Percentiles rank a stretch among this genome's conserved stretches.
phyloP scores from a whole-genome alignment of 2,113 vertebrate genomes.

The Herpetotheres cachinnans region DNA sequence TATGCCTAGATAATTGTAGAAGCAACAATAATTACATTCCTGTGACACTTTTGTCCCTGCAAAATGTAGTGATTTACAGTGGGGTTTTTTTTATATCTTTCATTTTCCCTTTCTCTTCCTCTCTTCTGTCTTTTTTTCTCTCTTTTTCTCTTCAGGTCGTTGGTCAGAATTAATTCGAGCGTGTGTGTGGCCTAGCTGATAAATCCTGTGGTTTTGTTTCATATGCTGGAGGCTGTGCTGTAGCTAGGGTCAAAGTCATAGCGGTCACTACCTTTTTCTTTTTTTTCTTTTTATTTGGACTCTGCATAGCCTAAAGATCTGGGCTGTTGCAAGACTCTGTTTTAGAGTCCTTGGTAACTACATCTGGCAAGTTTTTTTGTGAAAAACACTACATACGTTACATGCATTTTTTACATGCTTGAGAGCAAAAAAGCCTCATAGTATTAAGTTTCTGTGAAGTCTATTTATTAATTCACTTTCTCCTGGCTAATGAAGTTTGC shows the following conservation, averaged over 20 bases:
- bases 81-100: neutral
- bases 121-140: neutral
- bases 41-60: constrained; percentile 15
- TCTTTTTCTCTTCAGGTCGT: constrained; percentile 38
- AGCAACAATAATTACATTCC: neutral
- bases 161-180: constrained; percentile 49
- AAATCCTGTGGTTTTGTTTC: constrained; percentile 34
- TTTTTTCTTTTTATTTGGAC: neutral
- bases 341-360: neutral
- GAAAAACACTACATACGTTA: neutral
- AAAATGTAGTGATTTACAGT: constrained; percentile 19
- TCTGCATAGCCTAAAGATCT: constrained; percentile 3
- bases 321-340: neutral
- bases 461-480: neutral
- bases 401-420: neutral
- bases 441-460: neutral
- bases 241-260: constrained; percentile 53
- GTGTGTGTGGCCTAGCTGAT: constrained; percentile 34
- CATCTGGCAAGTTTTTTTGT: neutral
- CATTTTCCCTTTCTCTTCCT: neutral
- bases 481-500: constrained; percentile 31
- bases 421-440: neutral
- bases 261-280: constrained; percentile 1
- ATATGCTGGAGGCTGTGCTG: constrained; percentile 30
- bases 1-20: neutral